Conservation (phyloP, 2,113 vertebrate species). For the Aix galericulata region DNA sequence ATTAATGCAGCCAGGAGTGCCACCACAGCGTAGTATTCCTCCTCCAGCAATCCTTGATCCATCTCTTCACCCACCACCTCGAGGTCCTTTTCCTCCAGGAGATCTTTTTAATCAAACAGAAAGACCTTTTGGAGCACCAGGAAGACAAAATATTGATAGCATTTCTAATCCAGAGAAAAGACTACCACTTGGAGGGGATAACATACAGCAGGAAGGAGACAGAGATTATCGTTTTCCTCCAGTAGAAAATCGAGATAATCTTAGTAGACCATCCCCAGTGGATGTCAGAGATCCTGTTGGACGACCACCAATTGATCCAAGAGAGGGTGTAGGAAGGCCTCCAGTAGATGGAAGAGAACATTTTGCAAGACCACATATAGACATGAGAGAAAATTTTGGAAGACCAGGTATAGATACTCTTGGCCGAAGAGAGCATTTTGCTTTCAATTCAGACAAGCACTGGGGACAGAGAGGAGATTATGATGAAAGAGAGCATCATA, state of each 20-base stretch:
- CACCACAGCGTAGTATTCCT: slow-evolving; percentile 81
- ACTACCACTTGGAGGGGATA: slow-evolving; percentile 81
- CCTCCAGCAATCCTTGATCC: slow-evolving; percentile 84
- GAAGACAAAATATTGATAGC: slow-evolving; percentile 80
- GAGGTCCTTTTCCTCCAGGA: slow-evolving; percentile 88
- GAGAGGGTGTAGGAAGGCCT: slow-evolving; percentile 80
- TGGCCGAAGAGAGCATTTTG: slow-evolving; percentile 86
- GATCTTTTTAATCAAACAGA: slow-evolving; percentile 87
- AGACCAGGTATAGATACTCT: slow-evolving; percentile 78
- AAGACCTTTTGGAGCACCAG: slow-evolving; percentile 80
- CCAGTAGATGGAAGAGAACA: slow-evolving; percentile 81
- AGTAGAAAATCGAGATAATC: slow-evolving; percentile 80
- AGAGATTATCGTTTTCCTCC: slow-evolving; percentile 98
- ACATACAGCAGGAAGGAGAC: slow-evolving; percentile 89
- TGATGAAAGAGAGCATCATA: slow-evolving; percentile 90
- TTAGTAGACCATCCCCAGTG: slow-evolving; percentile 76
- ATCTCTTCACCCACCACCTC: slow-evolving; percentile 83
- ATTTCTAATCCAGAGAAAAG: slow-evolving; percentile 86
- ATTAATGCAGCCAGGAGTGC: slow-evolving; percentile 87
- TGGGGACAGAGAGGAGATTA: slow-evolving; percentile 96
- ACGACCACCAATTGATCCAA: slow-evolving; percentile 79
- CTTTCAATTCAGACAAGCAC: slow-evolving; percentile 90
- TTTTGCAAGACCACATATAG: slow-evolving; percentile 79
- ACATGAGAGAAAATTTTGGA: slow-evolving; percentile 82
- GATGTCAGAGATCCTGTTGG: slow-evolving; percentile 81